Evolutionary conservation across 2,797 vertebrate species (phyloP), one percentile per base, ranked within the genome.

Genomic region (Fistularia commersonii): DNA sequence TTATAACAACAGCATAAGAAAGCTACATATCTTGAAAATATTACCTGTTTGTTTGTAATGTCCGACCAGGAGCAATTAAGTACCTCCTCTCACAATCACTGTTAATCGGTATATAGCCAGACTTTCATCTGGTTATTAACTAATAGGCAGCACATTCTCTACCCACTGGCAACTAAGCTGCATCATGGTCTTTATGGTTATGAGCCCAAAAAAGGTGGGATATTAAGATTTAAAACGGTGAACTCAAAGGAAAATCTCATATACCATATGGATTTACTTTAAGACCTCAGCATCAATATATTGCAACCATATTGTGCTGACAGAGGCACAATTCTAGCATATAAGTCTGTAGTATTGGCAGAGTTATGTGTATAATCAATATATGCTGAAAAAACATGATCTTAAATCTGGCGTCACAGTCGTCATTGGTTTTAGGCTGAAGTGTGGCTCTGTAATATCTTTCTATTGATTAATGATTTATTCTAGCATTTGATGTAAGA

Each of bases 1-100:
- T 48, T 67, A 57, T 59, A 37, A 41, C 36, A 36, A 61, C 9
- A 54, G 63, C 58, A 64, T 52, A 72, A 68, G 80, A 73, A 54
- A 61, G 56, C 58, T 56, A 41, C 74, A 82, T 66, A 66, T 79
- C 74, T 80, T 74, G 78, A 59, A 76, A 73, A 84, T 77, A 48
- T 48, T 49, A 79, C 70, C 70, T 71, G 70, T 68, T 74, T 41
- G 56, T 53, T 66, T 72, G 83, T 76, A 74, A 80, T 84, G 74
- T 78, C 66, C 57, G 50, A 35, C 64, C 45, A 34, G 44, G 56
- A 58, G 67, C 55, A 55, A 67, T 61, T 60, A 65, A 66, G 63
- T 71, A 43, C 61, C 62, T 23, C 57, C 56, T 60, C 57, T 62
- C 58, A 54, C 53, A 72, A 72, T 66, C 67, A 64, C 51, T 12